A percentile compares a stretch with the other conserved stretches of the same genome.
phyloP scores from a whole-genome alignment of 2,888 invertebrate species.

The Argyresthia goedartella region DNA sequence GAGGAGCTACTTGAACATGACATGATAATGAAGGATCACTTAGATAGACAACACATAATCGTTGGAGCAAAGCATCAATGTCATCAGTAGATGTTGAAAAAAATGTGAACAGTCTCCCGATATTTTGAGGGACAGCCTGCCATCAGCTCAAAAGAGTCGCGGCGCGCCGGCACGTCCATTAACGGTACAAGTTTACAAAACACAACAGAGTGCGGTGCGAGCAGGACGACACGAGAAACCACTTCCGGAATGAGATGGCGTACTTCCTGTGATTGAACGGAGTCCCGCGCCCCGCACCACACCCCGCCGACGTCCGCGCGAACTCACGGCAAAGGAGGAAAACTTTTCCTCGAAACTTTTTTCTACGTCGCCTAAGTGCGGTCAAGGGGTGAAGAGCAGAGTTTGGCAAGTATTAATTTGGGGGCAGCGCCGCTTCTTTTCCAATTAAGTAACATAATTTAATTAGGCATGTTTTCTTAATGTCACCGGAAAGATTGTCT shows the following conservation, averaged over 20 bases:
- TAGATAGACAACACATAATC: no score
- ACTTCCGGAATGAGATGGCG: conserved; percentile 72
- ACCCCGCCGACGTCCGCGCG: not conserved
- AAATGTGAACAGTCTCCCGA: no score
- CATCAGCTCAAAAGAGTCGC: no score
- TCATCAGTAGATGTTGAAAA: no score
- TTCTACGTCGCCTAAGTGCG: not conserved
- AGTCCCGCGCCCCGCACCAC: conserved; percentile 19
- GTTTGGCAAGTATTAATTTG: conserved; percentile 2
- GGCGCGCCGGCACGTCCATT: conserved; percentile 38
- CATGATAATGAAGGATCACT: no score
- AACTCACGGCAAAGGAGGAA: not conserved
- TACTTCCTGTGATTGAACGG: conserved; percentile 71
- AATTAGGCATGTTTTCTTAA: not conserved
- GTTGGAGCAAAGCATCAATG: no score
- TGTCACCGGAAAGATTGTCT: no score
- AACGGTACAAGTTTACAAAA: conserved; percentile 49
- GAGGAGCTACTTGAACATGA: no score
- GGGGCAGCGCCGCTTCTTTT: not conserved
- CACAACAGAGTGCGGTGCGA: conserved; percentile 32
- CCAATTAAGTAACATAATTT: not conserved
- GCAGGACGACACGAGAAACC: conserved; percentile 57
- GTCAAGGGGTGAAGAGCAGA: conserved; percentile 1
- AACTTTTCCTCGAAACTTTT: conserved; percentile 3
- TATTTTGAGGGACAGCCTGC: no score